phyloP scores from a whole-genome alignment of 1,140 invertebrate species.

The Drosophila yakuba region DNA sequence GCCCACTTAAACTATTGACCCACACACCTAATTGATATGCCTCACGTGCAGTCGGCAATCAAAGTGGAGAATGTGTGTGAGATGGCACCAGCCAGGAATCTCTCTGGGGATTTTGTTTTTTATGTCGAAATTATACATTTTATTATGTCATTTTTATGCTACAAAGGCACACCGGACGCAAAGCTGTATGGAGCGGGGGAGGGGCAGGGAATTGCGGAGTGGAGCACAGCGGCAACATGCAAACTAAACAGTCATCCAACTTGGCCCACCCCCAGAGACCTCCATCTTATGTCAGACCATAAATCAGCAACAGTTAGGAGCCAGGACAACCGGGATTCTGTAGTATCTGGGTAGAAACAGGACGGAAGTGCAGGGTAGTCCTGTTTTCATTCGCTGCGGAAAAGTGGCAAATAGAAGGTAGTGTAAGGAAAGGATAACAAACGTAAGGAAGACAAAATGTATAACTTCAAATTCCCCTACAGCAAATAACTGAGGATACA shows the following conservation, averaged over 20 bases:
- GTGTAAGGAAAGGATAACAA: constrained; percentile 10
- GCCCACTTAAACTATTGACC: constrained; percentile 68
- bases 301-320: constrained; percentile 74
- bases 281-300: constrained; percentile 35
- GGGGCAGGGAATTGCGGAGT: constrained; percentile 2
- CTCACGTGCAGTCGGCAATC: constrained; percentile 62
- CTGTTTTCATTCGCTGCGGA: constrained; percentile 53
- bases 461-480: background rate
- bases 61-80: constrained; percentile 18
- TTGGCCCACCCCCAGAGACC: background rate
- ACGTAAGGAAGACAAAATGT: background rate
- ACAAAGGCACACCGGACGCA: constrained; percentile 26
- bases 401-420: constrained; percentile 54
- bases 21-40: constrained; percentile 76
- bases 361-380: constrained; percentile 53
- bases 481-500: background rate
- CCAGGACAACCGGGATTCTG: constrained; percentile 10
- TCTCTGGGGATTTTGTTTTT: constrained; percentile 66
- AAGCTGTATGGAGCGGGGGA: background rate
- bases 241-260: constrained; percentile 65
- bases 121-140: constrained; percentile 78
- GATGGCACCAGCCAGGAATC: constrained; percentile 44
- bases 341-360: constrained; percentile 42
- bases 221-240: constrained; percentile 25
- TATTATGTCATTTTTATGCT: constrained; percentile 72